These are phyloP conservation scores for Chorisops tibialis DNA, from an alignment of 2,888 invertebrate species.

Conservation along the genomic window DNA sequence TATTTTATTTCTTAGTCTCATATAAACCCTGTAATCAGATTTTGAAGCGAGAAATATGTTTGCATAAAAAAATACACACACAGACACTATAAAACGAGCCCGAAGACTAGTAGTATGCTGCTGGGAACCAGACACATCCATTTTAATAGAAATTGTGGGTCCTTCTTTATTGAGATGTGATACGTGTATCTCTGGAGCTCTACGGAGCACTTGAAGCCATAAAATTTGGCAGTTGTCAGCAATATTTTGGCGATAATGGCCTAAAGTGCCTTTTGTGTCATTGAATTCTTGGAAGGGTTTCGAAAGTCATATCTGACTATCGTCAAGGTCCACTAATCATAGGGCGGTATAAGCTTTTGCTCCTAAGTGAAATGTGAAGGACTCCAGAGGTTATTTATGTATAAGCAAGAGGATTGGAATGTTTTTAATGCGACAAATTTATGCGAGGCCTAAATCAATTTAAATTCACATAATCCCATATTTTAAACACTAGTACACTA, in stretches of 20 bases:
- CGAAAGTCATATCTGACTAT: too few species aligned
- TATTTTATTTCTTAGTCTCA: constrained; percentile 50
- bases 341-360: too few species aligned
- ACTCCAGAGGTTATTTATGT: too few species aligned
- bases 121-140: constrained; percentile 28
- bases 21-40: constrained; percentile 53
- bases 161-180: constrained; percentile 34
- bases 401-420: too few species aligned
- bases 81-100: constrained; percentile 9
- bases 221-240: constrained; percentile 34
- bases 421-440: too few species aligned
- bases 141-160: constrained; percentile 33
- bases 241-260: constrained; percentile 33
- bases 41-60: constrained; percentile 44
- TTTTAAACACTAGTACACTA: too few species aligned
- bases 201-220: constrained; percentile 27
- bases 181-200: constrained; percentile 29
- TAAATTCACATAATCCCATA: too few species aligned
- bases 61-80: constrained; percentile 30
- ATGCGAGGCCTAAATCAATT: too few species aligned
- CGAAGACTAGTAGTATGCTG: not conserved
- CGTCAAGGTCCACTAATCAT: too few species aligned
- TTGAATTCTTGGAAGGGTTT: constrained; percentile 1
- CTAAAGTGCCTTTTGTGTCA: constrained; percentile 27
- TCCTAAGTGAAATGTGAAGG: too few species aligned